phyloP scores from a whole-genome alignment of 2,113 vertebrate species.

The Pelmatolapia mariae region DNA sequence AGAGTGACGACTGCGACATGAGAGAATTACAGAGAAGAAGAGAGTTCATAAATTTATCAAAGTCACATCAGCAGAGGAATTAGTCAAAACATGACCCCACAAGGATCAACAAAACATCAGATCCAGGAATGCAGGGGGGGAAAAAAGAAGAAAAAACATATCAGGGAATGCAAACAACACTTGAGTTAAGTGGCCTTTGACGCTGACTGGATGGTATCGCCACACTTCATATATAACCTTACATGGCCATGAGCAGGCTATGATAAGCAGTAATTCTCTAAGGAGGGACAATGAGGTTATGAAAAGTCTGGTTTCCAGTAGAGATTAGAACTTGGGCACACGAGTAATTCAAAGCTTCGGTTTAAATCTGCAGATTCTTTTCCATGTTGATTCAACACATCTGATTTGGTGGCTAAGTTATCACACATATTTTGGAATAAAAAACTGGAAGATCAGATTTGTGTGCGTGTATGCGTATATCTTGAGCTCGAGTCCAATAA shows the following conservation, averaged over 20 bases:
- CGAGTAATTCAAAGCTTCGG: not conserved
- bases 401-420: not conserved
- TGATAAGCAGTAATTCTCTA: constrained; percentile 28
- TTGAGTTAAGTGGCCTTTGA: constrained; percentile 19
- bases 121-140: not conserved
- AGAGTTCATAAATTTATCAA: not conserved
- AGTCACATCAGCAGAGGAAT: not conserved
- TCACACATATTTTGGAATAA: not conserved
- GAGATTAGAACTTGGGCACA: not conserved
- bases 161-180: constrained; percentile 46
- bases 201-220: not conserved
- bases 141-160: not conserved
- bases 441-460: not conserved
- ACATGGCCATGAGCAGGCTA: constrained; percentile 45
- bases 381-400: not conserved
- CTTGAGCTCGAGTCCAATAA: not conserved
- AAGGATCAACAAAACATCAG: not conserved
- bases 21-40: not conserved
- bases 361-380: not conserved
- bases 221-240: constrained; percentile 22
- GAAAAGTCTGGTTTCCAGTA: constrained; percentile 37
- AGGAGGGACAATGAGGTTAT: constrained; percentile 16
- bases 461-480: not conserved
- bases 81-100: not conserved
- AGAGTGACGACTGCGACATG: not conserved